Base-by-base conservation (phyloP, 2,113 vertebrate genomes). In the Poeciliopsis turrubarensis region DNA sequence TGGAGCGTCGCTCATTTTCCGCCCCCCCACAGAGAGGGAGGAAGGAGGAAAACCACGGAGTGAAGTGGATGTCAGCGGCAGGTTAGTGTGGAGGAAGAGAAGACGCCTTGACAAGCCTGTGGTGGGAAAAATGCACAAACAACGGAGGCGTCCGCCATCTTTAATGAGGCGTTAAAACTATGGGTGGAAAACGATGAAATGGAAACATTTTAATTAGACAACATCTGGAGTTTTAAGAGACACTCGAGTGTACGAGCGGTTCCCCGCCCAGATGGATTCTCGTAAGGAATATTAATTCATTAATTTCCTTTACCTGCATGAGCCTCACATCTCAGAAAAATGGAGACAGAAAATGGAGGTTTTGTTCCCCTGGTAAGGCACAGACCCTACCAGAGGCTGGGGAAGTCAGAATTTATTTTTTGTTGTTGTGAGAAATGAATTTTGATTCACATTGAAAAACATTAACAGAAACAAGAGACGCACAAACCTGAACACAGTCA, bases 1-100 rank as follows among this genome's bases (percentile, higher is more conserved):
- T 70, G 73, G 32, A 72, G 86, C 90, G 88, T 91, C 88, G 92
- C 88, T 86, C 66, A 83, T 85, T 37, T 60, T 70, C 60, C 26
- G 62, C 54, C 71, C 37, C 63, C 27, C 29, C 51, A 57, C 51
- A 57, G 60, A 25, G 30, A 9, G 31, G 37, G 29, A 54, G 79
- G 83, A 74, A 63, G 64, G 51, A 65, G 67, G 60, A 72, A 66
- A 67, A 85, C 73, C 26, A 51, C 29, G 65, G 68, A 39, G 71
- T 41, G 68, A 84, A 47, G 80, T 78, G 70, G 76, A 80, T 75
- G 64, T 80, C 0, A n/a, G n/a, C n/a, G 67, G 81, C 77, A 68
- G 75, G 73, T 75, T 68, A 54, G 73, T 73, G 81, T 75, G 69
- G 13, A 71, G 75, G 70, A 39, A 32, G 72, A 74, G 79, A 54